Conservation (phyloP, 2,113 vertebrate species). For the Otis tarda region DNA sequence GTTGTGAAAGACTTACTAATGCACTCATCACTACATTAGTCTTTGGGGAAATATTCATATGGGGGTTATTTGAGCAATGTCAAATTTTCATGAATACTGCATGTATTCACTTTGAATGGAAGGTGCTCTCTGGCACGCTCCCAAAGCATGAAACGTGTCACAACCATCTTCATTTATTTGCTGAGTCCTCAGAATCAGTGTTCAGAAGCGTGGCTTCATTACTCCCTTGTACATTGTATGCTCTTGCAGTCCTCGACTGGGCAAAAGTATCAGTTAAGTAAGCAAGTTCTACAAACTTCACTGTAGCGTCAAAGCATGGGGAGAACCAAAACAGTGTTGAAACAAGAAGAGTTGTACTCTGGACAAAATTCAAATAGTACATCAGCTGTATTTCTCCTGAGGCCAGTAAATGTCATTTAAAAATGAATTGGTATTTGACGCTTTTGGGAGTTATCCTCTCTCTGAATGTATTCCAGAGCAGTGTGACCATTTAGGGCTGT, state of each 20-base stretch:
- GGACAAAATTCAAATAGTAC: neutral
- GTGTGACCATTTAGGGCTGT: neutral
- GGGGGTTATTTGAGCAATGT: slow-evolving; percentile 1
- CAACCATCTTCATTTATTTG: slow-evolving; percentile 5
- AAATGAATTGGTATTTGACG: neutral
- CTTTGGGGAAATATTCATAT: neutral
- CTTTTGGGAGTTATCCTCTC: neutral
- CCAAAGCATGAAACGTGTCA: neutral
- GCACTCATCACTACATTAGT: neutral
- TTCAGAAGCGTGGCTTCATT: neutral
- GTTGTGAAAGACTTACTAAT: neutral
- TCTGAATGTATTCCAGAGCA: neutral
- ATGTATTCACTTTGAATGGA: slow-evolving; percentile 7
- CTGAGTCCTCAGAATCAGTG: neutral
- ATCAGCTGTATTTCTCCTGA: neutral
- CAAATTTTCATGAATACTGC: slow-evolving; percentile 8
- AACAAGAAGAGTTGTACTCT: neutral
- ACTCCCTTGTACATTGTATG: neutral
- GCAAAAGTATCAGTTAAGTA: neutral
- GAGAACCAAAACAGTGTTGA: neutral
- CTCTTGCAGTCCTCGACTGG: neutral
- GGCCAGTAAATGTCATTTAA: neutral
- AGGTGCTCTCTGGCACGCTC: neutral
- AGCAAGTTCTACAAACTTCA: neutral
- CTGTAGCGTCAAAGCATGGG: neutral